These are phyloP conservation scores for Phaonia tiefii DNA, from an alignment of 2,888 invertebrate species.

Conservation along the genomic window DNA sequence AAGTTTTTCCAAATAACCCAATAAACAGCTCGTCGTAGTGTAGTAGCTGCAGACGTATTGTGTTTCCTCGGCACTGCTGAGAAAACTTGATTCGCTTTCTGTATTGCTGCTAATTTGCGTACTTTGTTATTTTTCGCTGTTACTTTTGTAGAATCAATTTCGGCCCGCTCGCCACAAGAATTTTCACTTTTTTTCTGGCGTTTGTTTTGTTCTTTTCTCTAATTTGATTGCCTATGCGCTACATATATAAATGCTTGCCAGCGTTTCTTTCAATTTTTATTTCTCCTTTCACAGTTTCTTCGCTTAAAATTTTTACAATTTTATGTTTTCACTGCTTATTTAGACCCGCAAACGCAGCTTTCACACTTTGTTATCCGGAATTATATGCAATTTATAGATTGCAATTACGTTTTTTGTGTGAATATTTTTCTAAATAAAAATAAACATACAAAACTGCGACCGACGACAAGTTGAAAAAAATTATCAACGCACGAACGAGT, in stretches of 20 bases:
- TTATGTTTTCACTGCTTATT: constrained; percentile 42
- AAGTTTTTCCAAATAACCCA: neutral
- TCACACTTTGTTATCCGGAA: constrained; percentile 40
- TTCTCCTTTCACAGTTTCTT: constrained; percentile 31
- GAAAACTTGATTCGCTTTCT: neutral
- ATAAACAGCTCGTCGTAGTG: neutral
- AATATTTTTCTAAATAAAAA: constrained; percentile 29
- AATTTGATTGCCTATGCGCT: constrained; percentile 49
- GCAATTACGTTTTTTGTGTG: constrained; percentile 39
- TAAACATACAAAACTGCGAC: constrained; percentile 57
- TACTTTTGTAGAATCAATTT: constrained; percentile 31
- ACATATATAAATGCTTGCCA: constrained; percentile 47
- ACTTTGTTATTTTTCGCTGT: constrained; percentile 5
- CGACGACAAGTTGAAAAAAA: constrained; percentile 60
- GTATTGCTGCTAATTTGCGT: constrained; percentile 18
- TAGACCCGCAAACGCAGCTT: constrained; percentile 45
- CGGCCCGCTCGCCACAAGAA: constrained; percentile 44
- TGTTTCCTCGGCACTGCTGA: neutral
- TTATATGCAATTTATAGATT: constrained; percentile 57
- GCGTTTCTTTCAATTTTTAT: constrained; percentile 40
- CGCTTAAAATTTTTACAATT: constrained; percentile 46
- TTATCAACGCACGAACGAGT: constrained; percentile 58
- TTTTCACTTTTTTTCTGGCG: constrained; percentile 63
- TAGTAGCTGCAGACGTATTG: constrained; percentile 1
- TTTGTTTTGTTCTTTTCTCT: constrained; percentile 63